Evolutionary conservation across 2,113 vertebrate genomes (phyloP), one percentile per base, ranked within the genome.

Genomic region (Pachycephala philippinensis): DNA sequence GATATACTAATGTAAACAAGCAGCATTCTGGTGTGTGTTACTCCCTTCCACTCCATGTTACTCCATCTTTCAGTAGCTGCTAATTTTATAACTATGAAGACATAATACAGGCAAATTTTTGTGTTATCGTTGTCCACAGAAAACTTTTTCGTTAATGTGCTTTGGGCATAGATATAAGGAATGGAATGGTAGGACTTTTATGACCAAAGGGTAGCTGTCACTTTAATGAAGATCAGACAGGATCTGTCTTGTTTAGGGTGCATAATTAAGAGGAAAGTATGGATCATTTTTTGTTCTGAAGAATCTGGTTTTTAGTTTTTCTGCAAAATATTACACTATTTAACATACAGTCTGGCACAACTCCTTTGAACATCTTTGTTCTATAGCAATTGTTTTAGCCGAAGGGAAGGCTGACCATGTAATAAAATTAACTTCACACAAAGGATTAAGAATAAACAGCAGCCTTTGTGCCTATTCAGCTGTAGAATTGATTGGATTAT

Each of bases 381-480:
- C 60, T 64, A 16, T 37, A 52, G 87, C 60, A 84, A 37, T 89
- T 39, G 11, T 59, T 93, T 86, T 53, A 87, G 53, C 49, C 35
- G 49, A 35, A 70, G 84, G 69, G 79, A 89, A 71, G 72, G 60
- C 76, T 66, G 54, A 70, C 70, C 11, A 5, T 76, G 35, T 83
- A 63, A 72, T 70, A 70, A 96, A 96, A 87, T 83, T 53, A 93
- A 80, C 54, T 77, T 76, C 33, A 80, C 54, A 83, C 85, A 90
- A 91, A 94, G 81, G 61, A 65, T 88, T 72, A 92, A 66, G 88
- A 88, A 57, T 65, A 61, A 94, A 70, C 26, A 77, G 54, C 54
- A 77, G 71, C 71, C 47, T 92, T 87, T 80, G 63, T 92, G 77
- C 71, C 75, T 77, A 45, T 72, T 84, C 84, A 84, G 52, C 74